Evolutionary conservation across 2,888 invertebrate genomes (phyloP).

Genomic region (Lottia scabra): DNA sequence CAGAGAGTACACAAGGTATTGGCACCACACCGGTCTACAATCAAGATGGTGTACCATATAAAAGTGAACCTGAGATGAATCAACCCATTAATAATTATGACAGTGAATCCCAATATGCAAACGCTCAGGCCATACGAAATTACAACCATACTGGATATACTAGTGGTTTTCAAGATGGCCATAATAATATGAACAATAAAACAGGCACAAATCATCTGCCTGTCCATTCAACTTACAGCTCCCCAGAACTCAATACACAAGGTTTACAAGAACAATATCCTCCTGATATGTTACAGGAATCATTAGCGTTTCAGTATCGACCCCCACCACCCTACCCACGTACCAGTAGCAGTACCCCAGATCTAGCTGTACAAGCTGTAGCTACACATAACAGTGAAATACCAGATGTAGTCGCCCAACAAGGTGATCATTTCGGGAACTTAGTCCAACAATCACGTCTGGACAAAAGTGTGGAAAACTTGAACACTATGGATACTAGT

Average conservation of each 20-base stretch:
- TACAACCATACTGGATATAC: slow-evolving; percentile 53
- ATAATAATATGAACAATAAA: slow-evolving; percentile 34
- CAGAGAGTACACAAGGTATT: slow-evolving; percentile 32
- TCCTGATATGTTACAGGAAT: slow-evolving; percentile 66
- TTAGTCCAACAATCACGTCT: slow-evolving; percentile 44
- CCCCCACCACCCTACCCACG: slow-evolving; percentile 83
- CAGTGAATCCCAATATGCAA: slow-evolving; percentile 49
- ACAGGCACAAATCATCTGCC: slow-evolving; percentile 48
- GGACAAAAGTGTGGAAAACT: slow-evolving; percentile 51
- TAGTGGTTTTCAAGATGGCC: slow-evolving; percentile 47
- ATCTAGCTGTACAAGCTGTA: slow-evolving; percentile 75
- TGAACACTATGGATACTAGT: slow-evolving; percentile 41
- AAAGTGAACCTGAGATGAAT: slow-evolving; percentile 59
- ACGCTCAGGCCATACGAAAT: slow-evolving; percentile 46
- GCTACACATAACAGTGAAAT: slow-evolving; percentile 43
- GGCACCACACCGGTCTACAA: slow-evolving; percentile 49
- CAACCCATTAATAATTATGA: slow-evolving; percentile 14
- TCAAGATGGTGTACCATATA: slow-evolving; percentile 37
- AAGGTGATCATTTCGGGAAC: slow-evolving; percentile 19
- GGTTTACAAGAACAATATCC: slow-evolving; percentile 51
- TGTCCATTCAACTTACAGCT: slow-evolving; percentile 66
- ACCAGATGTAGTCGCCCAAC: slow-evolving; percentile 74
- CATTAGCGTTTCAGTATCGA: slow-evolving; percentile 79
- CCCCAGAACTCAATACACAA: slow-evolving; percentile 66
- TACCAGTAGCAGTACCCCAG: slow-evolving; percentile 84